These are phyloP conservation scores for Erynnis tages DNA, from an alignment of 2,888 invertebrate genomes.

Conservation along the genomic window DNA sequence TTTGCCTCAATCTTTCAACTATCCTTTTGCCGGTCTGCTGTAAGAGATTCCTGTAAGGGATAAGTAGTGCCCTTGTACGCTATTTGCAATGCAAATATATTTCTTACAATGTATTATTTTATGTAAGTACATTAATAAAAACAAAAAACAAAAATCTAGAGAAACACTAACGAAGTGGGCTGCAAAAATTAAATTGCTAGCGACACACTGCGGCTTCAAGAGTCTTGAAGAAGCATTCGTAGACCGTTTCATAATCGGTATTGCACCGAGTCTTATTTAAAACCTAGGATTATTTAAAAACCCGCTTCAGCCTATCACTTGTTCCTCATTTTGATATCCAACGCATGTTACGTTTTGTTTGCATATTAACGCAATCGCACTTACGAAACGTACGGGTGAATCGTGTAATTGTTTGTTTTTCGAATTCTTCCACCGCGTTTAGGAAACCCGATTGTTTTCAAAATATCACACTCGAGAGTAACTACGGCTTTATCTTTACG, in stretches of 20 bases:
- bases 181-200: not conserved
- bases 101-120: too few relatives aligned
- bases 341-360: constrained; percentile 51
- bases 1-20: too few relatives aligned
- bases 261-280: too few relatives aligned
- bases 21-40: too few relatives aligned
- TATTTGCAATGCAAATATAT: too few relatives aligned
- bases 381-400: constrained; percentile 57
- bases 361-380: constrained; percentile 53
- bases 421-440: constrained; percentile 41
- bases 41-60: too few relatives aligned
- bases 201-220: not conserved
- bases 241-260: too few relatives aligned
- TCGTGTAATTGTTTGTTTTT: constrained; percentile 48
- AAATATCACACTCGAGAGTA: constrained; percentile 22
- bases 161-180: not conserved
- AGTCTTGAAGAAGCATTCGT: not conserved
- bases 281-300: not conserved
- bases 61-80: too few relatives aligned
- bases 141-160: too few relatives aligned
- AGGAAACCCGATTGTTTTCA: constrained; percentile 31
- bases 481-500: not conserved
- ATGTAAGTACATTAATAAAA: too few relatives aligned
- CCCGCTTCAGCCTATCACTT: constrained; percentile 2
- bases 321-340: constrained; percentile 31